Evolutionary conservation across 2,113 vertebrate genomes (phyloP).

Genomic region (Spilogale gracilis): DNA sequence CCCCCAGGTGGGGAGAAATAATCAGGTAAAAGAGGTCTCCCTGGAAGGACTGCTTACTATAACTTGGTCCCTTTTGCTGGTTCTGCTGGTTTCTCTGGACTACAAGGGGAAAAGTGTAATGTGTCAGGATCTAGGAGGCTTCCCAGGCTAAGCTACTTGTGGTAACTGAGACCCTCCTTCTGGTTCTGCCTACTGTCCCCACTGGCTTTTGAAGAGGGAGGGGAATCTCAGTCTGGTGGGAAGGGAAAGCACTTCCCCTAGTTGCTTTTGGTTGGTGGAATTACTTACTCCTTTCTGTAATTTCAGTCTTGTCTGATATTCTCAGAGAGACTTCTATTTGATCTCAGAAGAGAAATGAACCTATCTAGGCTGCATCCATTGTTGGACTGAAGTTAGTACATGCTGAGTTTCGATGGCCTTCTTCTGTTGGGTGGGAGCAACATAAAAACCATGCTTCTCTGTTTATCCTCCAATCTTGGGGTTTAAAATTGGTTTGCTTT

Average conservation of each 20-base stretch:
- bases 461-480: not conserved
- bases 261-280: not conserved
- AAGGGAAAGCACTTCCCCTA: not conserved
- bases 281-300: not conserved
- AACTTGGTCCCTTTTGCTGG: not conserved
- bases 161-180: not conserved
- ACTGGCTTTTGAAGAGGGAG: not conserved
- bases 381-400: not conserved
- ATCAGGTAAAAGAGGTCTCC: not conserved
- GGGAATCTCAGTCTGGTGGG: fast-evolving
- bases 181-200: not conserved
- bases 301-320: not conserved
- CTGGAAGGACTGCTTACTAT: not conserved
- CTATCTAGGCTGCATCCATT: not conserved
- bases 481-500: not conserved
- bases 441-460: not conserved
- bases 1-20: not conserved
- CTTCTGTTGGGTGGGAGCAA: not conserved
- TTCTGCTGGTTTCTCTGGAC: not conserved
- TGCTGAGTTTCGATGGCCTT: not conserved
- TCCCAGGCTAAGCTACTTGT: not conserved
- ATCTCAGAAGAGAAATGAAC: not conserved
- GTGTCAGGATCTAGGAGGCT: not conserved
- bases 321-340: not conserved
- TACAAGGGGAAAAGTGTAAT: not conserved